These are phyloP conservation scores for Caenorhabditis wallacei DNA, from an alignment of 2,888 invertebrate species.

Conservation along the genomic window DNA sequence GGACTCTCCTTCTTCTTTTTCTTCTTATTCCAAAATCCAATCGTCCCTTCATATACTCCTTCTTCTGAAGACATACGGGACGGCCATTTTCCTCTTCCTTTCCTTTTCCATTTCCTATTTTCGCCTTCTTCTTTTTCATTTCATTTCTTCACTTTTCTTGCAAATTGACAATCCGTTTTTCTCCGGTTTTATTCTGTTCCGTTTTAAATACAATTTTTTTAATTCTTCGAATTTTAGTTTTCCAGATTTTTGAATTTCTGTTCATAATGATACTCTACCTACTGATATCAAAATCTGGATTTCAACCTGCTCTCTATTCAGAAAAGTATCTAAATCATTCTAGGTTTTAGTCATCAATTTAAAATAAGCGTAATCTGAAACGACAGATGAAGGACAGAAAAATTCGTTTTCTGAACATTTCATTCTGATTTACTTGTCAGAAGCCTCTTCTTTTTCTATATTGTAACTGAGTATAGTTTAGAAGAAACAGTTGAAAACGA, in stretches of 20 bases:
- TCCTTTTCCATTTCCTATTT: slow-evolving; percentile 40
- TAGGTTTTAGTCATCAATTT: neutral
- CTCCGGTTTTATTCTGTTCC: neutral
- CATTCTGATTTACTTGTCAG: neutral
- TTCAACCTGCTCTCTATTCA: too few relatives aligned
- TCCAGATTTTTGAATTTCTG: neutral
- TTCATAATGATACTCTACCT: too few relatives aligned
- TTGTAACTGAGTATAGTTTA: neutral
- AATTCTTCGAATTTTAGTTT: neutral
- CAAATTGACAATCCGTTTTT: slow-evolving; percentile 1
- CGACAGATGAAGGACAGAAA: slow-evolving; percentile 17
- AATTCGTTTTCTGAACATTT: neutral
- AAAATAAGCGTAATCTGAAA: neutral
- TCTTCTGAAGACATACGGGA: slow-evolving; percentile 5
- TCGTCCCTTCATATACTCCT: slow-evolving; percentile 8
- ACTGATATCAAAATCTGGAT: too few relatives aligned
- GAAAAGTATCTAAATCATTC: neutral
- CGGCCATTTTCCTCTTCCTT: slow-evolving; percentile 24
- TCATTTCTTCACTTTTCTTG: neutral
- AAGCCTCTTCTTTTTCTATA: neutral
- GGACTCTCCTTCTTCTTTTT: slow-evolving; percentile 4
- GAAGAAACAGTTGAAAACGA: too few relatives aligned
- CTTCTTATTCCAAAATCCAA: slow-evolving; percentile 39
- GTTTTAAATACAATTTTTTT: neutral
- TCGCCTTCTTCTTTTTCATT: slow-evolving; percentile 21